Base-by-base conservation (phyloP, 2,888 invertebrate genomes). In the Drosophila kuntzei region DNA sequence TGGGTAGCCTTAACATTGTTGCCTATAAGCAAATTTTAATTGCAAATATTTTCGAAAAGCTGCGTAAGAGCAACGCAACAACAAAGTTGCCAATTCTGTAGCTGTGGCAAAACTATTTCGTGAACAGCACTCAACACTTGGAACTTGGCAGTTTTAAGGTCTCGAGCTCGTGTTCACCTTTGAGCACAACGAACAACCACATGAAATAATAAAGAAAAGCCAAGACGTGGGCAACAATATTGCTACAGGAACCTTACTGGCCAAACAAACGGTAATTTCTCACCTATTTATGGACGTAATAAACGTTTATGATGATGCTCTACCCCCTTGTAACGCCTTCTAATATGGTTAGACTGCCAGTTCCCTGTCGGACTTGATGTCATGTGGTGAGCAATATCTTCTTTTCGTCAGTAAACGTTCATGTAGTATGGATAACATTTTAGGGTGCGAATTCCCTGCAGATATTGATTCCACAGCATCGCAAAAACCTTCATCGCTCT, bases 271-370 rank as follows among this genome's bases (percentile, higher is more conserved):
- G 63, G 80, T 78, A 86, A 82, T 88, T 87, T 80, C 79, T 88
- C 87, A 87, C 86, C 85, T 83, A 87, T 89, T 89, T 87, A 87
- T 86, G 79, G 76, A 68, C 62, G 89, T 70, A 80, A 89, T 87
- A 89, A 87, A 87, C 89, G 89, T 87, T 87, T 87, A 89, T 87
- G 89, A 79, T 85, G 86, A 89, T 88, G 74, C 75, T 65, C 43
- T 53, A 22, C 46, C 12, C 29, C 22, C 9, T 22, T 18, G n/a
- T 27, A 0, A 60, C 70, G 49, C 37, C 41, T 25, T 36, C 43
- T 57, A 46, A 14, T 12, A 14, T 50, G 51, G 50, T 37, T 5
- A 16, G 11, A 7, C 29, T 29, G 16, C 27, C 58, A 57, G 64
- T 25, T 25, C 25, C 25, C 25, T 25, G 25, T 25, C 25, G 7